A percentile compares a stretch with the other conserved stretches of the same genome.
Evolutionary conservation across 2,113 vertebrate genomes (phyloP).

Genomic region (Procapra przewalskii): DNA sequence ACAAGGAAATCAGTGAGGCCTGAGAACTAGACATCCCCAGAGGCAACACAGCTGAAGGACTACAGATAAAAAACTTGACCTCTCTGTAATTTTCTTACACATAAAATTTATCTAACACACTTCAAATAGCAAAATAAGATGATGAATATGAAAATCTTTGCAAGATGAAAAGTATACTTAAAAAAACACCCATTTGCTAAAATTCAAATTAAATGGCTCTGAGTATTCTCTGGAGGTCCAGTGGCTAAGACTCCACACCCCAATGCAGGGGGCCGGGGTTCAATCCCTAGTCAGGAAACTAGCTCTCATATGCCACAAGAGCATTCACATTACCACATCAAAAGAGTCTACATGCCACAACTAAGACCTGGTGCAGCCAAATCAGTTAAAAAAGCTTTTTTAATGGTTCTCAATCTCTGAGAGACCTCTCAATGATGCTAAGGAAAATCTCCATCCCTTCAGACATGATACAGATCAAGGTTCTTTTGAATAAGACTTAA

Average conservation of each 20-base stretch:
- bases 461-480: not conserved
- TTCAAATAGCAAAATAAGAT: not conserved
- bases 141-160: not conserved
- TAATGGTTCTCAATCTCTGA: not conserved
- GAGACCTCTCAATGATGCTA: not conserved
- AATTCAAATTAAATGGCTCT: not conserved
- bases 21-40: not conserved
- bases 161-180: not conserved
- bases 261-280: not conserved
- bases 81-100: not conserved
- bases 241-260: not conserved
- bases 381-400: not conserved
- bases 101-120: not conserved
- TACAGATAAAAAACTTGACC: not conserved
- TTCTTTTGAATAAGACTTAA: not conserved
- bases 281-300: not conserved
- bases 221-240: not conserved
- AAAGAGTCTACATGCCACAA: not conserved
- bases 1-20: slow-evolving; percentile 1
- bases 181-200: not conserved
- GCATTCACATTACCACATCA: not conserved
- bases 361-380: not conserved
- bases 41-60: not conserved
- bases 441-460: not conserved
- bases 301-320: not conserved